Evolutionary conservation across 1,140 invertebrate genomes (phyloP).

Genomic region (Homarus americanus): DNA sequence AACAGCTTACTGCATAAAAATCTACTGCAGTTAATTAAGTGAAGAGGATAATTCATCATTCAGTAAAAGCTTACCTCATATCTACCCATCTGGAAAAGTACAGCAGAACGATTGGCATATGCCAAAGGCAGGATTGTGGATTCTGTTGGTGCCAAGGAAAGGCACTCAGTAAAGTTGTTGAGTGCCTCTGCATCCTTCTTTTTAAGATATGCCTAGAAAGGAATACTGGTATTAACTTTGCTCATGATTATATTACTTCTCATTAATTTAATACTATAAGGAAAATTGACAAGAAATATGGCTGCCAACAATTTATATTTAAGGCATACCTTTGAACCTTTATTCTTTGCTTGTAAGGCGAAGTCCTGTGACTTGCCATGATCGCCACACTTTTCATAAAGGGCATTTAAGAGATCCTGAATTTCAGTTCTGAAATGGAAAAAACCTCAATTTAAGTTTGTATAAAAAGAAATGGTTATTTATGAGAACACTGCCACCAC

Average conservation of each 20-base stretch:
- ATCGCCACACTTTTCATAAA: constrained; percentile 46
- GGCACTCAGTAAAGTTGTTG: constrained; percentile 35
- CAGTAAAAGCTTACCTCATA: constrained; percentile 47
- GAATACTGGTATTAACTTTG: not conserved
- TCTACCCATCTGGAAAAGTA: constrained; percentile 54
- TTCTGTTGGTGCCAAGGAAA: constrained; percentile 43
- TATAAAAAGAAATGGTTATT: too few species aligned
- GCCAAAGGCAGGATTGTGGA: constrained; percentile 40
- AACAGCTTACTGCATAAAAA: too few species aligned
- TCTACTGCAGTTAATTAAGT: not conserved
- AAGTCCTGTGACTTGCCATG: constrained; percentile 44
- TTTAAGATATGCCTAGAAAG: constrained; percentile 59
- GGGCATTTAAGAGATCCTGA: constrained; percentile 28
- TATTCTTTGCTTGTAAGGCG: constrained; percentile 45
- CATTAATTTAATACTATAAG: not conserved
- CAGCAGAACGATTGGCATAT: constrained; percentile 60
- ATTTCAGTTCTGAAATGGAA: constrained; percentile 41
- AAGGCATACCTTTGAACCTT: constrained; percentile 48
- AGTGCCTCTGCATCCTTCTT: constrained; percentile 50
- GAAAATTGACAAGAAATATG: not conserved
- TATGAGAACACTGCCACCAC: too few species aligned
- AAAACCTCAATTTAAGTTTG: too few species aligned
- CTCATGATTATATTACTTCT: too few species aligned
- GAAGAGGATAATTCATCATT: not conserved
- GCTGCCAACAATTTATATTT: not conserved